These are phyloP conservation scores for Helogale parvula DNA, from an alignment of 2,113 vertebrate species.

Conservation along the genomic window DNA sequence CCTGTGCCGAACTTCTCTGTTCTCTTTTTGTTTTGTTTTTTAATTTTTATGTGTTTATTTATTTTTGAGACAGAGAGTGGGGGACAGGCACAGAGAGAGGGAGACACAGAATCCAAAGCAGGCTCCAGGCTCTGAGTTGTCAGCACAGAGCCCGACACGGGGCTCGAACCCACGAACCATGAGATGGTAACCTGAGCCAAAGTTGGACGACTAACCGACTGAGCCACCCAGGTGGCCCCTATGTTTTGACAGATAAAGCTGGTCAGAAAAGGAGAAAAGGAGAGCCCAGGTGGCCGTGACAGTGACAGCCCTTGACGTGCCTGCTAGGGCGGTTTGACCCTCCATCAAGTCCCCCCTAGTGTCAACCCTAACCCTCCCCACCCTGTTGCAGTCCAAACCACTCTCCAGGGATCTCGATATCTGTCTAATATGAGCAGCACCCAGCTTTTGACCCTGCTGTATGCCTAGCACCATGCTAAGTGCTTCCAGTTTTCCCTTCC, in stretches of 20 bases:
- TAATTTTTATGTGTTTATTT: too few relatives aligned
- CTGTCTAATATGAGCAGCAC: accelerated
- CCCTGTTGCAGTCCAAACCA: neutral
- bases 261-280: neutral
- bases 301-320: neutral
- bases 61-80: too few relatives aligned
- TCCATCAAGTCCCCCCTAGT: neutral
- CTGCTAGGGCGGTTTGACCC: neutral
- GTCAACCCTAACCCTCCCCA: neutral
- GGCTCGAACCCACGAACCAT: too few relatives aligned
- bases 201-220: too few relatives aligned
- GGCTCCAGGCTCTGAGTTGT: too few relatives aligned
- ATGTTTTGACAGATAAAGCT: neutral
- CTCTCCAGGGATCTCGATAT: neutral
- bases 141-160: too few relatives aligned
- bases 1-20: neutral
- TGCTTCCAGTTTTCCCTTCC: neutral
- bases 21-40: neutral
- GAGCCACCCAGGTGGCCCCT: too few relatives aligned
- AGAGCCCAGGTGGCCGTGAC: neutral
- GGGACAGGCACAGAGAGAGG: too few relatives aligned
- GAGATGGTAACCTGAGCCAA: too few relatives aligned
- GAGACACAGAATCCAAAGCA: too few relatives aligned
- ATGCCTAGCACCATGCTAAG: neutral
- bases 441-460: neutral